phyloP scores from a whole-genome alignment of 1,140 invertebrate genomes.

The Leptinotarsa defecta region DNA sequence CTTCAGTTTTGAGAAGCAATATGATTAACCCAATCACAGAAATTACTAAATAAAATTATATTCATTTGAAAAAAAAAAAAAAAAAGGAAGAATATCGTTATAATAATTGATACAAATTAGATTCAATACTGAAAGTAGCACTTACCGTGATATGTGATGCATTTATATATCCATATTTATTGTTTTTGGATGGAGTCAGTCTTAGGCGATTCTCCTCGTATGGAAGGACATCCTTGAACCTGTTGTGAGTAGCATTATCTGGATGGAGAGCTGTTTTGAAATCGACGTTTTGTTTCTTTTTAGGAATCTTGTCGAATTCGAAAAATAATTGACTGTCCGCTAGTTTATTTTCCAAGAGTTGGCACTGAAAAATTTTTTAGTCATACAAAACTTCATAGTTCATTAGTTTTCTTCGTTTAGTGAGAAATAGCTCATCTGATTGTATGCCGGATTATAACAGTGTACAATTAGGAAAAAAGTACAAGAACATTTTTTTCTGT shows the following conservation, averaged over 20 bases:
- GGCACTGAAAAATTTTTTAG: conserved; percentile 65
- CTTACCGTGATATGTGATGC: conserved; percentile 82
- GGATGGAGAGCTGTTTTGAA: conserved; percentile 69
- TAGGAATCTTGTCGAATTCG: conserved; percentile 86
- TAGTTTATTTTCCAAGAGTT: conserved; percentile 79
- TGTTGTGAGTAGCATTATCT: conserved; percentile 64
- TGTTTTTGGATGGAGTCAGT: conserved; percentile 75
- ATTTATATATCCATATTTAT: conserved; percentile 87
- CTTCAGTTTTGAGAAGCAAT: too few species aligned
- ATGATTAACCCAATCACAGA: too few species aligned
- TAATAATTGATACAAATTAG: too few species aligned
- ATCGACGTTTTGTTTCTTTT: conserved; percentile 71
- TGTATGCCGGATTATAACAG: too few species aligned
- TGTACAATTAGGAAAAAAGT: too few species aligned
- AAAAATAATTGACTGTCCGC: conserved; percentile 80
- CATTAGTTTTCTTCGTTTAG: too few species aligned
- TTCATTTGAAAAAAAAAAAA: too few species aligned
- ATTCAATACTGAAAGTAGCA: conserved; percentile 10
- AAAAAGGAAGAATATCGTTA: too few species aligned
- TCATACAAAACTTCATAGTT: background rate
- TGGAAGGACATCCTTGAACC: conserved; percentile 77
- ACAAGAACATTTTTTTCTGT: too few species aligned
- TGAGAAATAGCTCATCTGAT: too few species aligned
- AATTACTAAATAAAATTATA: too few species aligned
- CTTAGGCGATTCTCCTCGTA: conserved; percentile 87